phyloP scores from a whole-genome alignment of 1,140 invertebrate species.

The Aphis craccivora region DNA sequence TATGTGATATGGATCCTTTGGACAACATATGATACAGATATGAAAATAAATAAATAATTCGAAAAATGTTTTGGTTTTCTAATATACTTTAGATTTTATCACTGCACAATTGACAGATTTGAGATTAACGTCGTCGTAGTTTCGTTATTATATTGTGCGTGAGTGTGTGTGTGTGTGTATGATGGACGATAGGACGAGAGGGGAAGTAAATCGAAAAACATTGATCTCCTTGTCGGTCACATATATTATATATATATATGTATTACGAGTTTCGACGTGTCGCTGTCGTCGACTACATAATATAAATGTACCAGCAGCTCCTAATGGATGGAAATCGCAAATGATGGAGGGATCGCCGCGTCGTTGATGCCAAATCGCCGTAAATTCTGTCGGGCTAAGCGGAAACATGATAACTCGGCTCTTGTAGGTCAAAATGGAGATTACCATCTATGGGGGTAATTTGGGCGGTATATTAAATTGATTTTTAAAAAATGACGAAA shows the following conservation, averaged over 20 bases:
- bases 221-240: neutral
- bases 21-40: too few species aligned
- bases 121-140: constrained; percentile 13
- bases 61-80: neutral
- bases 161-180: neutral
- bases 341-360: neutral
- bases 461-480: neutral
- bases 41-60: neutral
- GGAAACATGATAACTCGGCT: neutral
- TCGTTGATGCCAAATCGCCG: neutral
- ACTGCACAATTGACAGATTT: neutral
- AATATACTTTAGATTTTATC: neutral
- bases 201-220: neutral
- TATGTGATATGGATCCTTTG: neutral
- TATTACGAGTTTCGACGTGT: neutral
- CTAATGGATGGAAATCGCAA: neutral
- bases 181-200: neutral
- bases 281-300: neutral
- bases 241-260: neutral
- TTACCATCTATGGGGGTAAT: neutral
- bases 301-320: neutral
- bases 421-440: neutral
- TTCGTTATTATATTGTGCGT: neutral
- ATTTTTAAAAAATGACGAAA: neutral
- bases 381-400: neutral